Evolutionary conservation across 2,888 invertebrate genomes (phyloP).

Genomic region (Epinotia bilunana): DNA sequence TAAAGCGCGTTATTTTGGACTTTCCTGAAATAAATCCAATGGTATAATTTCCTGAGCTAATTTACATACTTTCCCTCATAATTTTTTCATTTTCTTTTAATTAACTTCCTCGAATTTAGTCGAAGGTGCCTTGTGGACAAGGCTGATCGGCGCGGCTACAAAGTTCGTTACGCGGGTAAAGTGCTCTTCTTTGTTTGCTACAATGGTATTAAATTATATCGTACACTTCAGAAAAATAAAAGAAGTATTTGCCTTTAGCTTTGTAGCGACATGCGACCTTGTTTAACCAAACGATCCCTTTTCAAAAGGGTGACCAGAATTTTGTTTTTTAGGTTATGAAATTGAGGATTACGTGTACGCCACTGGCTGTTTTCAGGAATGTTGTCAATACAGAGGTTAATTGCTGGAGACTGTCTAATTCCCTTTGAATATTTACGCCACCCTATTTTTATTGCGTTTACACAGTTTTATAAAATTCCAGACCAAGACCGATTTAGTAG

Average conservation of each 20-base stretch:
- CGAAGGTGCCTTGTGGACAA: slow-evolving; percentile 36
- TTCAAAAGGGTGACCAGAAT: background rate
- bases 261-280: background rate
- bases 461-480: too few relatives aligned
- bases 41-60: slow-evolving; percentile 58
- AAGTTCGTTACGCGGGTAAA: slow-evolving; percentile 53
- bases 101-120: slow-evolving; percentile 57
- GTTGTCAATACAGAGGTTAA: background rate
- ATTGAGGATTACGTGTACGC: background rate
- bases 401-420: background rate
- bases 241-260: background rate
- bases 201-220: slow-evolving; percentile 29
- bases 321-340: slow-evolving; percentile 14
- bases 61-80: slow-evolving; percentile 70
- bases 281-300: background rate
- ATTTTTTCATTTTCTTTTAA: slow-evolving; percentile 75
- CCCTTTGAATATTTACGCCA: background rate
- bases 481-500: too few relatives aligned
- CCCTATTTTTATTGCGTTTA: too few relatives aligned
- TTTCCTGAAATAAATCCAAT: slow-evolving; percentile 48
- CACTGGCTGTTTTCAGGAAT: background rate
- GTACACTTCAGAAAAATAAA: background rate
- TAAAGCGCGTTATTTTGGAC: slow-evolving; percentile 37
- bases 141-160: slow-evolving; percentile 43
- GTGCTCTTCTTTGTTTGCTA: slow-evolving; percentile 28